A percentile compares a stretch with the other conserved stretches of the same genome.
Evolutionary conservation across 2,797 vertebrate genomes (phyloP).

Genomic region (Poecilia picta): DNA sequence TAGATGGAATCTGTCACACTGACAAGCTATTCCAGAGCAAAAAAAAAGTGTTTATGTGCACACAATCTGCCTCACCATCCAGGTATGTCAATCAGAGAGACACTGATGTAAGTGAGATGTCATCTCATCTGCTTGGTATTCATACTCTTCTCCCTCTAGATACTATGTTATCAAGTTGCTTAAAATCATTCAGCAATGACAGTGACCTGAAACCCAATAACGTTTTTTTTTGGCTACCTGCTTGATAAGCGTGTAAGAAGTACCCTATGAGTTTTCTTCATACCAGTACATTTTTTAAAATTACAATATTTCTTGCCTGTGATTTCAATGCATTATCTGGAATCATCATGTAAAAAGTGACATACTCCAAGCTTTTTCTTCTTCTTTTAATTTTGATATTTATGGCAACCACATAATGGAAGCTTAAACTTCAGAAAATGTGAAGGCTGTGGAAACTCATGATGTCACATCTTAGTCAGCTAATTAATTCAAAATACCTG

Average conservation of each 20-base stretch:
- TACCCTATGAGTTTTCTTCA: slow-evolving; percentile 14
- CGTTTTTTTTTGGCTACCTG: slow-evolving; percentile 26
- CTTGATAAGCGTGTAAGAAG: slow-evolving; percentile 12
- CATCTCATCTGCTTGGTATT: slow-evolving; percentile 57
- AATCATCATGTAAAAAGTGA: no score
- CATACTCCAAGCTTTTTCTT: no score
- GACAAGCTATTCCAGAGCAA: slow-evolving; percentile 18
- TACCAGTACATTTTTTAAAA: no score
- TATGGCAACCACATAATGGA: no score
- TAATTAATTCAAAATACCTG: no score
- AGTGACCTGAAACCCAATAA: slow-evolving; percentile 12
- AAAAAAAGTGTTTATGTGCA: slow-evolving; percentile 14
- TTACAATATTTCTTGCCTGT: no score
- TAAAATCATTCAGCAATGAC: slow-evolving; percentile 49
- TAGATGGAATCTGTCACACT: slow-evolving; percentile 43
- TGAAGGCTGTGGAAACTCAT: no score
- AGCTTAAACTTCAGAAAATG: no score
- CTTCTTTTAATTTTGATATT: no score
- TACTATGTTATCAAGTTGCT: slow-evolving; percentile 35
- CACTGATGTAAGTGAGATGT: slow-evolving; percentile 57
- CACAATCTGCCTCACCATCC: slow-evolving; percentile 14
- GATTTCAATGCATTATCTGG: no score
- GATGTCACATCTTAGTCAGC: no score
- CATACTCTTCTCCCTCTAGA: slow-evolving; percentile 34
- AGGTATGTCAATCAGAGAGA: slow-evolving; percentile 53